A percentile compares a stretch with the other conserved stretches of the same genome.
Evolutionary conservation across 2,888 invertebrate species (phyloP).

Genomic region (Salpingus planirostris): DNA sequence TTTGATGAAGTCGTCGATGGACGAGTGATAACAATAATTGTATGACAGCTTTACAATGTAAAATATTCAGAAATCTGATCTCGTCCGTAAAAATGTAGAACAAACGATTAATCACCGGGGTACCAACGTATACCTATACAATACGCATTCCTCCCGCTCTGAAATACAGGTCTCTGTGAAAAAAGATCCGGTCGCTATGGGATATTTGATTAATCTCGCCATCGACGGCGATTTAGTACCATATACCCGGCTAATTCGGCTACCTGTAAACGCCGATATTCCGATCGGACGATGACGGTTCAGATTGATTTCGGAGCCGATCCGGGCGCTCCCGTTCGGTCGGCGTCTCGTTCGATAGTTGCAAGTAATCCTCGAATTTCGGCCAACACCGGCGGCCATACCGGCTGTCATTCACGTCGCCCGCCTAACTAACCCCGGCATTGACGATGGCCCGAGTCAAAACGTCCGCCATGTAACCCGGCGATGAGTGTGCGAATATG

Average conservation of each 20-base stretch:
- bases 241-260: no score
- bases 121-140: not conserved
- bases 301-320: no score
- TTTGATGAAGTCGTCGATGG: constrained; percentile 35
- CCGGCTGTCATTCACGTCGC: constrained; percentile 39
- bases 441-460: constrained; percentile 29
- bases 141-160: no score
- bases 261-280: no score
- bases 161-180: no score
- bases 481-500: constrained; percentile 37
- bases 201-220: no score
- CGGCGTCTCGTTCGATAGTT: no score
- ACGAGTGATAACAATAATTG: constrained; percentile 31
- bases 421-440: constrained; percentile 35
- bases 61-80: constrained; percentile 31
- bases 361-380: constrained; percentile 32
- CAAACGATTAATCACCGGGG: constrained; percentile 27
- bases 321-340: no score
- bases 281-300: no score
- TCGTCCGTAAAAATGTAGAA: constrained; percentile 27
- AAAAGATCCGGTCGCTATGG: no score
- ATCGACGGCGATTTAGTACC: no score
- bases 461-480: constrained; percentile 24
- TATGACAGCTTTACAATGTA: constrained; percentile 31
- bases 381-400: constrained; percentile 39